Evolutionary conservation across 2,888 invertebrate species (phyloP).

Genomic region (Cephus sareptanus): DNA sequence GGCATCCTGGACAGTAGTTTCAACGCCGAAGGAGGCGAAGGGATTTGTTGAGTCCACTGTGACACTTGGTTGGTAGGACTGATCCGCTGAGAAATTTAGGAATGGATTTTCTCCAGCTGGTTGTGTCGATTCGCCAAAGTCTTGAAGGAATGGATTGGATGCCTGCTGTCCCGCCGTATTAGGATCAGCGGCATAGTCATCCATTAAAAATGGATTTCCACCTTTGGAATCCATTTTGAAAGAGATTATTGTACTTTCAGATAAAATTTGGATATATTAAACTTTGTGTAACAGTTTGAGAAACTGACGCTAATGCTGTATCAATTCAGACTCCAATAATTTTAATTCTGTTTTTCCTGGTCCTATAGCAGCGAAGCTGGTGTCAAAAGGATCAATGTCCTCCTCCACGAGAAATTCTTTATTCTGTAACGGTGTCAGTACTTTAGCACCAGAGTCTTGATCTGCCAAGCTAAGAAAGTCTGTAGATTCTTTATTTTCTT

Average conservation of each 20-base stretch:
- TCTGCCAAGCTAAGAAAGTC: constrained; percentile 68
- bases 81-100: constrained; percentile 50
- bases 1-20: constrained; percentile 30
- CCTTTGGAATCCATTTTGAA: constrained; percentile 70
- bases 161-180: constrained; percentile 69
- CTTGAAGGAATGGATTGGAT: constrained; percentile 78
- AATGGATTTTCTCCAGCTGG: constrained; percentile 58
- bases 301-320: constrained; percentile 54
- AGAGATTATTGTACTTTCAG: constrained; percentile 17
- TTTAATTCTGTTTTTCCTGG: constrained; percentile 84
- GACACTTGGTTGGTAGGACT: constrained; percentile 43
- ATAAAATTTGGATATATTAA: constrained; percentile 7
- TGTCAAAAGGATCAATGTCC: constrained; percentile 84
- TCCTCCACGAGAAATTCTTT: constrained; percentile 61
- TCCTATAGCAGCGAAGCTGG: constrained; percentile 80
- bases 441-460: constrained; percentile 65
- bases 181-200: constrained; percentile 70
- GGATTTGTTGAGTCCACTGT: constrained; percentile 61
- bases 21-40: constrained; percentile 58
- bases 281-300: not conserved
- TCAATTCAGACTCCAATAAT: constrained; percentile 81
- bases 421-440: constrained; percentile 62
- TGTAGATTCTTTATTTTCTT: constrained; percentile 51
- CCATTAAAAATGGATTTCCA: constrained; percentile 86
- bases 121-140: constrained; percentile 52